Conservation (phyloP, 2,888 invertebrate species). For the Ceramica pisi region DNA sequence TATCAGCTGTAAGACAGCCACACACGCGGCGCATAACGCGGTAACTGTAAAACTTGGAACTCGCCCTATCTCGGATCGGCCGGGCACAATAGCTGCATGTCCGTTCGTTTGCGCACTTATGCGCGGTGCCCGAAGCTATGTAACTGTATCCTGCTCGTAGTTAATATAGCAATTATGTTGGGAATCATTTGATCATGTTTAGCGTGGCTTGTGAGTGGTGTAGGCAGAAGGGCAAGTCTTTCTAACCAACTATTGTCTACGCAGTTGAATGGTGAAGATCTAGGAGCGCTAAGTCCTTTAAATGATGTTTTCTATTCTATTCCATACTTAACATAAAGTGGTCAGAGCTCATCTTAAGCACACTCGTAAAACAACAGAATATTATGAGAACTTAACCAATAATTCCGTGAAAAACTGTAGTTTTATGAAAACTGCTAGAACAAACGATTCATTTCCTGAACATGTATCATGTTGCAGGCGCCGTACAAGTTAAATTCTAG, state of each 20-base stretch:
- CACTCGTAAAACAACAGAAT: neutral
- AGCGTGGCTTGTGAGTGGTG: constrained; percentile 9
- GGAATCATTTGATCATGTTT: constrained; percentile 50
- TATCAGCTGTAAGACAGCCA: constrained; percentile 57
- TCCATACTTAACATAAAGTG: neutral
- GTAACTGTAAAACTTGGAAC: constrained; percentile 70
- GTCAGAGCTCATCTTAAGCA: neutral
- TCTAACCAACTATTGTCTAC: neutral
- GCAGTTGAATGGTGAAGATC: too few relatives aligned
- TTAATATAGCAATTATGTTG: constrained; percentile 63
- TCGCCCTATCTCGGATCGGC: constrained; percentile 68
- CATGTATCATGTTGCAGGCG: constrained; percentile 43
- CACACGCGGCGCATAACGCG: constrained; percentile 63
- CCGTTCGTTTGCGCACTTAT: constrained; percentile 67
- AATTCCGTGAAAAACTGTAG: constrained; percentile 9
- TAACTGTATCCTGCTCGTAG: constrained; percentile 66
- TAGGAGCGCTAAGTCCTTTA: too few relatives aligned
- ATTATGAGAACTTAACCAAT: constrained; percentile 26
- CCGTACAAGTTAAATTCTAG: constrained; percentile 36
- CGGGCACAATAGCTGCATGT: constrained; percentile 71
- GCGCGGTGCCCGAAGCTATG: constrained; percentile 63
- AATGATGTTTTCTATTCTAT: too few relatives aligned
- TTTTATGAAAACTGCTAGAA: constrained; percentile 9
- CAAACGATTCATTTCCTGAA: constrained; percentile 28
- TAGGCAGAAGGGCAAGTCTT: constrained; percentile 10